Evolutionary conservation across 2,113 vertebrate species (phyloP).

Genomic region (Nesoenas mayeri): DNA sequence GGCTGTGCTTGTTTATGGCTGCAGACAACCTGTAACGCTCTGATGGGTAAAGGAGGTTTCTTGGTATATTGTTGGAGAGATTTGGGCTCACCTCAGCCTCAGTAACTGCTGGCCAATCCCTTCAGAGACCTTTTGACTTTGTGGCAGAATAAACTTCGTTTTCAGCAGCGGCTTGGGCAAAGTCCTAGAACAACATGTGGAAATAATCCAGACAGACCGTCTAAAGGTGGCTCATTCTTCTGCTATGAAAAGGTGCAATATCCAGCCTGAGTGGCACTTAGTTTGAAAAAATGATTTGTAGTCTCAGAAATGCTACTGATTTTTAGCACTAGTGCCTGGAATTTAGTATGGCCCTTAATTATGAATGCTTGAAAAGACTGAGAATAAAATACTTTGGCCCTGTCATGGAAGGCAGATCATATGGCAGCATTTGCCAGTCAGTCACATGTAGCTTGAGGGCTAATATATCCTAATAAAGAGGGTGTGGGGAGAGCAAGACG

Average conservation of each 20-base stretch:
- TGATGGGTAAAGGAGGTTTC: background rate
- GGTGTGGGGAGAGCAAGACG: background rate
- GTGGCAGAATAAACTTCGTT: background rate
- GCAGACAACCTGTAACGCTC: too few relatives aligned
- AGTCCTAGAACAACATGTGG: background rate
- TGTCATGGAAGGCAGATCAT: background rate
- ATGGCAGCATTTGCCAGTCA: background rate
- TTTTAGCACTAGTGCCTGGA: background rate
- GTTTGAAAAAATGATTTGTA: background rate
- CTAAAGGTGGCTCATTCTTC: background rate
- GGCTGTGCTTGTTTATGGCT: background rate
- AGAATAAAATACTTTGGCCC: too few relatives aligned
- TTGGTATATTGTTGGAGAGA: fast-evolving
- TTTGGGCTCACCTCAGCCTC: background rate
- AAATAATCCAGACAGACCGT: background rate
- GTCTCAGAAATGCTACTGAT: background rate
- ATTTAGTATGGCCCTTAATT: background rate
- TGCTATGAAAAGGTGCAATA: background rate
- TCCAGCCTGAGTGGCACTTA: background rate
- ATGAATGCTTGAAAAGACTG: background rate
- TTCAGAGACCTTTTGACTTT: background rate
- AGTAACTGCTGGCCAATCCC: background rate
- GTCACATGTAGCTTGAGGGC: background rate
- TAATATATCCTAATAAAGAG: background rate
- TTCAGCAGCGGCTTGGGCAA: background rate